A percentile compares a stretch with the other conserved stretches of the same genome.
Evolutionary conservation across 1,140 invertebrate species (phyloP).

Genomic region (Drosophila varians): DNA sequence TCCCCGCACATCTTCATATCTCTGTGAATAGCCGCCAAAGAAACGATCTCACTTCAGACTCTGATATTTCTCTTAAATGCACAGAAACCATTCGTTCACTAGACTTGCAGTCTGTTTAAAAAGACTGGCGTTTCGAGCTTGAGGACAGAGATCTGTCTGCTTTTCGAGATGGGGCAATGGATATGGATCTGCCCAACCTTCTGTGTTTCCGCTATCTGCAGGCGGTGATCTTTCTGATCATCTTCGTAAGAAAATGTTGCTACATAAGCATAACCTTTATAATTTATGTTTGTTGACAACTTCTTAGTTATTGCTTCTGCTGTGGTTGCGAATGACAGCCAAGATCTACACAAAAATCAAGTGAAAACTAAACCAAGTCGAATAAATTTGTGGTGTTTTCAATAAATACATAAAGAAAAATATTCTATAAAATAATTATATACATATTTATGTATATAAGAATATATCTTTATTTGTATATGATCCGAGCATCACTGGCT

Average conservation of each 20-base stretch:
- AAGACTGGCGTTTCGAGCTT: constrained; percentile 31
- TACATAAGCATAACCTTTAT: constrained; percentile 59
- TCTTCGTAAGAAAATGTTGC: constrained; percentile 69
- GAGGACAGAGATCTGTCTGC: not conserved
- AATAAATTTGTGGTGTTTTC: not conserved
- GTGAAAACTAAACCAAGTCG: constrained; percentile 1
- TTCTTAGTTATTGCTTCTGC: constrained; percentile 42
- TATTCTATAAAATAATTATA: too few species aligned
- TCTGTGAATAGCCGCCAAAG: constrained; percentile 50
- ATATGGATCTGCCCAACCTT: constrained; percentile 42
- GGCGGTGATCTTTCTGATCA: constrained; percentile 59
- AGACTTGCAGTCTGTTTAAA: constrained; percentile 34
- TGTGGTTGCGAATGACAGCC: constrained; percentile 35
- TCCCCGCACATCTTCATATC: constrained; percentile 13
- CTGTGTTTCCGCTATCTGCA: constrained; percentile 49
- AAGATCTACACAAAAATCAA: constrained; percentile 17
- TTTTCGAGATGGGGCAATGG: constrained; percentile 23
- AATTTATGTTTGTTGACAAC: constrained; percentile 77
- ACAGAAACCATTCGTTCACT: constrained; percentile 65
- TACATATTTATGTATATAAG: too few species aligned
- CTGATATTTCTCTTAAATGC: constrained; percentile 60
- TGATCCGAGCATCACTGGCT: constrained; percentile 57
- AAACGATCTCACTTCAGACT: constrained; percentile 35
- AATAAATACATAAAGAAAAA: too few species aligned
- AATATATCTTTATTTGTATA: constrained; percentile 51